phyloP scores from a whole-genome alignment of 2,113 vertebrate species.

The Notothenia rossii region DNA sequence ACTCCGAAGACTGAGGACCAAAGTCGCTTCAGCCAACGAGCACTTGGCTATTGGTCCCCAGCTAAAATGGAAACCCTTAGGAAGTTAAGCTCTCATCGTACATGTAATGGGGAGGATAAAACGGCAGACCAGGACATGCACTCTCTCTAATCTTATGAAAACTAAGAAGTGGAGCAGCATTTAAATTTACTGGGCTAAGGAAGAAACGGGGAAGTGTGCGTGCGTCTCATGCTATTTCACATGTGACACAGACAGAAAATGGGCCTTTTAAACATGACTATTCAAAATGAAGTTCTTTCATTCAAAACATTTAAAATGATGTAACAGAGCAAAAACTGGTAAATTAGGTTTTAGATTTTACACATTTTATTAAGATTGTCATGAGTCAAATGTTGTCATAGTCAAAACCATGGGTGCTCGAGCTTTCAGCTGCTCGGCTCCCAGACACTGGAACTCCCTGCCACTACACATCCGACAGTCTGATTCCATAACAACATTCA shows the following conservation, averaged over 20 bases:
- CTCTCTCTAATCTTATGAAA: constrained; percentile 75
- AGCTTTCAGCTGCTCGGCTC: too few relatives aligned
- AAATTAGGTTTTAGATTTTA: not conserved
- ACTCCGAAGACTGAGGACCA: constrained; percentile 42
- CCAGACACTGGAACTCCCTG: too few relatives aligned
- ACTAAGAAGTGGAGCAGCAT: constrained; percentile 72
- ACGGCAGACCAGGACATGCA: constrained; percentile 66
- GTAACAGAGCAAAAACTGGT: not conserved
- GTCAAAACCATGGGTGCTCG: too few relatives aligned
- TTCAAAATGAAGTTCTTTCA: too few relatives aligned
- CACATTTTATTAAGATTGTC: not conserved
- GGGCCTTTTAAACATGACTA: too few relatives aligned
- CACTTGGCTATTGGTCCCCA: constrained; percentile 74
- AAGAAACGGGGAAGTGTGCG: constrained; percentile 31
- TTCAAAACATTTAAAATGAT: too few relatives aligned
- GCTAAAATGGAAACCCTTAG: constrained; percentile 75
- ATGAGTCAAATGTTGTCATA: not conserved
- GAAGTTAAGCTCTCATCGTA: constrained; percentile 72
- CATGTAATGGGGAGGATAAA: constrained; percentile 73
- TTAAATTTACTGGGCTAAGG: constrained; percentile 69
- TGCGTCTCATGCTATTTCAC: constrained; percentile 23
- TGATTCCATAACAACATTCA: too few relatives aligned
- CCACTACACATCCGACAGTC: too few relatives aligned
- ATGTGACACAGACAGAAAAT: not conserved
- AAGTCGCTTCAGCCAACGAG: constrained; percentile 58